Evolutionary conservation across 2,113 vertebrate species (phyloP).

Genomic region (Panthera uncia): DNA sequence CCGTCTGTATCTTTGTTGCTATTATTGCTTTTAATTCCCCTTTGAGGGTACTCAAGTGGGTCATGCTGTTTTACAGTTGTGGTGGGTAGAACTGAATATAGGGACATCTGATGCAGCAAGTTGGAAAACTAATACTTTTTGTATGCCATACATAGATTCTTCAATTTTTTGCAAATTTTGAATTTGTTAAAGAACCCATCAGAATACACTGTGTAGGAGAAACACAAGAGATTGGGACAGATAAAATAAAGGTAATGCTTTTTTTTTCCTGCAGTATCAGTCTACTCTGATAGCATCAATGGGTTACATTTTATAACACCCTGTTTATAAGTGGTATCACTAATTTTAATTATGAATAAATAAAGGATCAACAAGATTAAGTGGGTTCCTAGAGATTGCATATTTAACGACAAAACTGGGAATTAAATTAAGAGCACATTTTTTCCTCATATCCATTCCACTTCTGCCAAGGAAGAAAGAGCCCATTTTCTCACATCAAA

Average conservation of each 20-base stretch:
- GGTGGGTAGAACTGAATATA: background rate
- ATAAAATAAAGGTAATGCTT: background rate
- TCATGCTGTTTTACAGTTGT: background rate
- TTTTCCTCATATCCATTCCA: background rate
- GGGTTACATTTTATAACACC: constrained; percentile 26
- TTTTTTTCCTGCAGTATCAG: background rate
- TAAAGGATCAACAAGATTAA: constrained; percentile 63
- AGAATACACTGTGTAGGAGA: background rate
- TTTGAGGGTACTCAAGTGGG: background rate
- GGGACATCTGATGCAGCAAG: background rate
- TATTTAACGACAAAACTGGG: constrained; percentile 3
- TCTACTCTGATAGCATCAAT: background rate
- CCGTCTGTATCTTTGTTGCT: background rate
- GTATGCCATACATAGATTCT: background rate
- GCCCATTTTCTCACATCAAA: background rate
- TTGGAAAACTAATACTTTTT: background rate
- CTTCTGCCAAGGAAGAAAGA: background rate
- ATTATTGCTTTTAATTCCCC: background rate
- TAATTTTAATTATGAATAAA: constrained; percentile 59
- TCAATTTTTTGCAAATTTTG: background rate
- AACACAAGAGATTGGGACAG: background rate
- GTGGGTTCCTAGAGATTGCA: constrained; percentile 46
- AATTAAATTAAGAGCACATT: constrained; percentile 45
- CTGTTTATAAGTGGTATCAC: constrained; percentile 50
- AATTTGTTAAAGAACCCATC: background rate